phyloP scores from a whole-genome alignment of 2,113 vertebrate species.

The Thryonomys swinderianus region DNA sequence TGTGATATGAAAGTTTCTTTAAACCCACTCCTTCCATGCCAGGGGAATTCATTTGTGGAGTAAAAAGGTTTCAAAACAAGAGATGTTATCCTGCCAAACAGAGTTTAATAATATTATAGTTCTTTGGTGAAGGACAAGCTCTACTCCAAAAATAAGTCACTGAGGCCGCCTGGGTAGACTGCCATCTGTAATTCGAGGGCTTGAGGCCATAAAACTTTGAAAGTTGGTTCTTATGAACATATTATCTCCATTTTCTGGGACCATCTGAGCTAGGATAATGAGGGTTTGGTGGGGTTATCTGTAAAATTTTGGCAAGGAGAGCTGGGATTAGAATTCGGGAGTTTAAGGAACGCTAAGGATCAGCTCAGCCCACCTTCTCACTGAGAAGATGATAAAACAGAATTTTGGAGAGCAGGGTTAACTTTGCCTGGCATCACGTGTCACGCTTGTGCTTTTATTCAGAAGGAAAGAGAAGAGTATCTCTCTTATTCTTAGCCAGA shows the following conservation, averaged over 20 bases:
- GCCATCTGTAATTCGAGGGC: neutral
- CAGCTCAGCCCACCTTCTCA: neutral
- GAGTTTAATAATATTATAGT: slow-evolving; percentile 34
- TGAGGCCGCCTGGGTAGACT: neutral
- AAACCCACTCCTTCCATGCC: neutral
- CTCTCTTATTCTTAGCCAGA: neutral
- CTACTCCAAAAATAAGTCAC: neutral
- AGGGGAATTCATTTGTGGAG: neutral
- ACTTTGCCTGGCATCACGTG: neutral
- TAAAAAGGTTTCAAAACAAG: neutral
- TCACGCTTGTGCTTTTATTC: neutral
- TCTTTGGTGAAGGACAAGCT: slow-evolving; percentile 3
- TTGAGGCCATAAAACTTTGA: neutral
- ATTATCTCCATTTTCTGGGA: neutral
- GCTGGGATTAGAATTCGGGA: slow-evolving; percentile 1
- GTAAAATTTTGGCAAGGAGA: neutral
- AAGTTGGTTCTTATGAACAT: neutral
- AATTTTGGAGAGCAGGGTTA: neutral
- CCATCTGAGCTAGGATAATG: slow-evolving; percentile 32
- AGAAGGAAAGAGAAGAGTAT: neutral
- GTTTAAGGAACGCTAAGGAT: neutral
- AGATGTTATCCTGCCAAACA: neutral
- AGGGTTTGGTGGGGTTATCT: neutral
- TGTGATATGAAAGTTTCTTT: neutral
- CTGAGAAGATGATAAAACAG: slow-evolving; percentile 35